Conservation (phyloP, 2,113 vertebrate genomes). For the Sorex fumeus region DNA sequence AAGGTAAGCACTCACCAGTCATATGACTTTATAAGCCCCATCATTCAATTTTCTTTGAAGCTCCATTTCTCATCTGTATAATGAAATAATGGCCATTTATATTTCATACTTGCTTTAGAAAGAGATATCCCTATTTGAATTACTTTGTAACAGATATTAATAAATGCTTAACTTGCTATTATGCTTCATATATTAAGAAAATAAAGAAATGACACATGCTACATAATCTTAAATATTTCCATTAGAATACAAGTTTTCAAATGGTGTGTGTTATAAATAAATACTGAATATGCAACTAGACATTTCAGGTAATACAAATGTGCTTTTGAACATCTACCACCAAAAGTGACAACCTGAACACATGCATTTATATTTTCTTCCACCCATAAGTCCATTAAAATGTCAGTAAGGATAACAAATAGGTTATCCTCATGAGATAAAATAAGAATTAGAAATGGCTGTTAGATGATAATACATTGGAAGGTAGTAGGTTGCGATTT, state of each 20-base stretch:
- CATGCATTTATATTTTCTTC: neutral
- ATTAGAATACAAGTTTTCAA: slow-evolving; percentile 36
- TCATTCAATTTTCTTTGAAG: neutral
- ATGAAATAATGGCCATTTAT: neutral
- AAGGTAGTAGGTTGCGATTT: neutral
- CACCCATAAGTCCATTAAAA: slow-evolving; percentile 11
- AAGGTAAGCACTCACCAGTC: neutral
- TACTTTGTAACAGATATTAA: neutral
- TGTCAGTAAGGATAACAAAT: slow-evolving; percentile 23
- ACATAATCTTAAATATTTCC: neutral
- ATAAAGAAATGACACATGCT: neutral
- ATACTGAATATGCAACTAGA: neutral
- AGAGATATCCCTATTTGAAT: slow-evolving; percentile 28
- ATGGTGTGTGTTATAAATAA: neutral
- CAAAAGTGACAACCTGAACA: neutral
- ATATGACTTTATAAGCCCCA: neutral
- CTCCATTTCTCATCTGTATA: neutral
- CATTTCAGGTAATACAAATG: slow-evolving; percentile 15
- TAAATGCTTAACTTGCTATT: neutral
- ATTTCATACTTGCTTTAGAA: neutral
- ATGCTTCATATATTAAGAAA: slow-evolving; percentile 39
- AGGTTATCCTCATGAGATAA: neutral
- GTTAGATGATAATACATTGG: neutral
- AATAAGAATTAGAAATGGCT: slow-evolving; percentile 18
- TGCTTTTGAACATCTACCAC: neutral